Percentiles rank a stretch among this genome's conserved stretches.
These are phyloP conservation scores for Hetaerina americana DNA, from an alignment of 1,140 invertebrate species.

Conservation along the genomic window DNA sequence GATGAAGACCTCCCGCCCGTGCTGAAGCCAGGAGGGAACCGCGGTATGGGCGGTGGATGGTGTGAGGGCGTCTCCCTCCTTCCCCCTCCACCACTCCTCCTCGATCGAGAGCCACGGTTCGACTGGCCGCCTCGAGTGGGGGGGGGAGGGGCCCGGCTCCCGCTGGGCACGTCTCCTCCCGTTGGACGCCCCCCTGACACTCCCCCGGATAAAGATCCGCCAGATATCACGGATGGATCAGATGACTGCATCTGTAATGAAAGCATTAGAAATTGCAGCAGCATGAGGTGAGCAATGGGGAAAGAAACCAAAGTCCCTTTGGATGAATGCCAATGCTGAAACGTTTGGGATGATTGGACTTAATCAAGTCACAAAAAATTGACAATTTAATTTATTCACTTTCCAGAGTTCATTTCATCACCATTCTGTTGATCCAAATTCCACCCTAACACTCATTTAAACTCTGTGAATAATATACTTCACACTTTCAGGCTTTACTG, in stretches of 20 bases:
- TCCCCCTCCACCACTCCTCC: not conserved
- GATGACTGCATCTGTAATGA: not conserved
- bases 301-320: too few species aligned
- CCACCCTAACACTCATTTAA: too few species aligned
- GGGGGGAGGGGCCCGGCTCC: not conserved
- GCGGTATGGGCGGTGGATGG: not conserved
- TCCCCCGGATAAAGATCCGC: not conserved
- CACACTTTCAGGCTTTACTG: too few species aligned
- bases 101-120: not conserved
- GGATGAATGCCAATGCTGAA: too few species aligned
- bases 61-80: not conserved
- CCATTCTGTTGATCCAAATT: too few species aligned
- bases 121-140: not conserved
- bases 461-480: too few species aligned
- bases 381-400: too few species aligned
- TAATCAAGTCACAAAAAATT: too few species aligned
- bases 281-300: too few species aligned
- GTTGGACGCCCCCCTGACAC: not conserved
- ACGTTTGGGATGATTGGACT: too few species aligned
- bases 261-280: too few species aligned
- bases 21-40: not conserved
- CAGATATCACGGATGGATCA: not conserved
- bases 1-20: not conserved
- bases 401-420: too few species aligned
- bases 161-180: not conserved